These are phyloP conservation scores for Hypsibius dujardini DNA, from an alignment of 1,140 invertebrate species.

Conservation along the genomic window DNA sequence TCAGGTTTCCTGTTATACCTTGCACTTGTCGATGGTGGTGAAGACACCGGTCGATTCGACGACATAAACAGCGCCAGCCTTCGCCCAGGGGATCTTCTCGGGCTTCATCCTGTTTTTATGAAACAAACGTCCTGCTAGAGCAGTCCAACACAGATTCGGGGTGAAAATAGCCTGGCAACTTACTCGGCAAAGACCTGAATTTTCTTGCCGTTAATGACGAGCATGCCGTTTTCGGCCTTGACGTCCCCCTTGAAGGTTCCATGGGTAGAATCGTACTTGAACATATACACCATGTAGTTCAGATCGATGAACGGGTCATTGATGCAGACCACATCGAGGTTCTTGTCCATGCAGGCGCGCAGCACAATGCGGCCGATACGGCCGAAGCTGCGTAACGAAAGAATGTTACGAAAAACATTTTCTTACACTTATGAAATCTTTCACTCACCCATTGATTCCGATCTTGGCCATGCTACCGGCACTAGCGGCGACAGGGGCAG, in stretches of 20 bases:
- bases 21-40: slow-evolving; percentile 78
- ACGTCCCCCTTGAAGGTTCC: slow-evolving; percentile 34
- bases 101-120: slow-evolving; percentile 40
- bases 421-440: neutral
- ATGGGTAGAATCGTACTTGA: slow-evolving; percentile 47
- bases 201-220: slow-evolving; percentile 34
- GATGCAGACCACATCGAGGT: slow-evolving; percentile 55
- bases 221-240: slow-evolving; percentile 29
- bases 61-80: slow-evolving; percentile 69
- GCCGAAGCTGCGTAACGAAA: slow-evolving; percentile 35
- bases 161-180: neutral
- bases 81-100: slow-evolving; percentile 67
- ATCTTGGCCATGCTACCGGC: slow-evolving; percentile 24
- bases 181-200: slow-evolving; percentile 6
- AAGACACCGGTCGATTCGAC: too few species aligned
- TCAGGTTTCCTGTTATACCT: too few species aligned
- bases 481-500: too few species aligned
- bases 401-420: neutral
- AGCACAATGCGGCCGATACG: slow-evolving; percentile 45
- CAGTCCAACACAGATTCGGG: neutral
- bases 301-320: slow-evolving; percentile 87
- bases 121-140: neutral
- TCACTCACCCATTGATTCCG: slow-evolving; percentile 32
- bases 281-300: slow-evolving; percentile 63
- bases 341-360: slow-evolving; percentile 34